Percentiles rank a stretch among this genome's conserved stretches.
phyloP scores from a whole-genome alignment of 1,140 invertebrate genomes.

The Trinorchestia longiramus region DNA sequence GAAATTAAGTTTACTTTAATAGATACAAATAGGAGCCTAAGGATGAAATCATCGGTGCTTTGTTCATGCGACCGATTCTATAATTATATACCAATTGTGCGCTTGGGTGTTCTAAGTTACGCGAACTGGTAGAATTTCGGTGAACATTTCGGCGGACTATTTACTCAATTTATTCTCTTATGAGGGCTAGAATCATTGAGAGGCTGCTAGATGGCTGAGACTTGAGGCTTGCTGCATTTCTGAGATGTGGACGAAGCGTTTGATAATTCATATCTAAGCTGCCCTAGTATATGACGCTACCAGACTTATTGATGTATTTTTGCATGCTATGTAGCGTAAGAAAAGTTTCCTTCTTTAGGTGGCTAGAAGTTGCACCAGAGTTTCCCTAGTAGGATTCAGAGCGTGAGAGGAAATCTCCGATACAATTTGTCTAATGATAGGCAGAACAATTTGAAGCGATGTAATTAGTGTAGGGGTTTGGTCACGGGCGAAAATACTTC shows the following conservation, averaged over 20 bases:
- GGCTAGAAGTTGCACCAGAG: neutral
- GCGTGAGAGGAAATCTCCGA: neutral
- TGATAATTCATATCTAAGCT: neutral
- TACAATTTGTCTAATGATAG: neutral
- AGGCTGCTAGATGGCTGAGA: neutral
- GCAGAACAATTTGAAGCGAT: neutral
- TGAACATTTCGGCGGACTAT: neutral
- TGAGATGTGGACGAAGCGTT: neutral
- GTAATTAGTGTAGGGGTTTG: no score
- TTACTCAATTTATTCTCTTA: neutral
- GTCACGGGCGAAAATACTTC: neutral
- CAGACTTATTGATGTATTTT: neutral
- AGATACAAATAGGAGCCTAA: neutral
- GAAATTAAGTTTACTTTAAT: neutral
- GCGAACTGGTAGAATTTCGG: neutral
- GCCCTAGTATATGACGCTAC: neutral
- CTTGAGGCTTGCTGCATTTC: neutral
- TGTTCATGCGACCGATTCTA: neutral
- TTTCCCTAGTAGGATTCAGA: neutral
- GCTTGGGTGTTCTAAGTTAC: no score
- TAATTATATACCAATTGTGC: neutral
- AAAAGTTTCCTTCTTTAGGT: neutral
- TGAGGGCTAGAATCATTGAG: neutral
- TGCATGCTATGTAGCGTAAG: neutral
- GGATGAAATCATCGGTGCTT: neutral